Evolutionary conservation across 2,113 vertebrate genomes (phyloP).

Genomic region (Hippocampus abdominalis): DNA sequence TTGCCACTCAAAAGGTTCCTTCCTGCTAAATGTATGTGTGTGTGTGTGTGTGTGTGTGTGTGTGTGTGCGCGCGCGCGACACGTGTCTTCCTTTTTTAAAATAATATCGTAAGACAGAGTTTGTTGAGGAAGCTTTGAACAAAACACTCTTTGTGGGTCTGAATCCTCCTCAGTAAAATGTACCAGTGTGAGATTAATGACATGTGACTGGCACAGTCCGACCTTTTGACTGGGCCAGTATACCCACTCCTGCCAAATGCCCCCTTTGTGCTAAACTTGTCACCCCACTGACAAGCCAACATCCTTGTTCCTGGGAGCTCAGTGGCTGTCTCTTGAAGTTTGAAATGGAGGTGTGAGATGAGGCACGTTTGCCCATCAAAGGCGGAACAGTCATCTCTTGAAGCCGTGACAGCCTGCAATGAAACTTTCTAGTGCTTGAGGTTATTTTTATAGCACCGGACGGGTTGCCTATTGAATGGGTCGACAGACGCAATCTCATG

Average conservation of each 20-base stretch:
- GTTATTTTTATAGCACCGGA: slow-evolving; percentile 60
- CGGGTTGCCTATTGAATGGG: slow-evolving; percentile 50
- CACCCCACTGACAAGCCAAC: slow-evolving; percentile 68
- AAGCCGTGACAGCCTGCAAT: slow-evolving; percentile 53
- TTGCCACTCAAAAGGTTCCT: neutral
- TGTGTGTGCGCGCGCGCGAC: neutral
- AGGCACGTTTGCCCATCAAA: slow-evolving; percentile 67
- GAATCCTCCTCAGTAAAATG: slow-evolving; percentile 22
- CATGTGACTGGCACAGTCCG: slow-evolving; percentile 32
- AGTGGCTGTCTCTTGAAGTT: slow-evolving; percentile 50
- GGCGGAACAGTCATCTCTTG: slow-evolving; percentile 50
- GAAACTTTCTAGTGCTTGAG: slow-evolving; percentile 47
- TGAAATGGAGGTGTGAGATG: slow-evolving; percentile 59
- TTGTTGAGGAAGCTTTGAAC: slow-evolving; percentile 4
- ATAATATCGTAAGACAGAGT: neutral
- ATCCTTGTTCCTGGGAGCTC: slow-evolving; percentile 55
- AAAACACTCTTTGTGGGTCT: neutral
- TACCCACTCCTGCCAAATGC: slow-evolving; percentile 44
- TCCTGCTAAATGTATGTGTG: neutral
- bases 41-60: neutral
- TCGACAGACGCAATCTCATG: slow-evolving; percentile 8
- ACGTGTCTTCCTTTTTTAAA: neutral
- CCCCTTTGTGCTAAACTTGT: slow-evolving; percentile 58
- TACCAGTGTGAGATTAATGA: slow-evolving; percentile 40
- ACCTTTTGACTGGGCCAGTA: slow-evolving; percentile 41